Base-by-base conservation (phyloP, 1,140 invertebrate species). In the Hycleus cichorii region DNA sequence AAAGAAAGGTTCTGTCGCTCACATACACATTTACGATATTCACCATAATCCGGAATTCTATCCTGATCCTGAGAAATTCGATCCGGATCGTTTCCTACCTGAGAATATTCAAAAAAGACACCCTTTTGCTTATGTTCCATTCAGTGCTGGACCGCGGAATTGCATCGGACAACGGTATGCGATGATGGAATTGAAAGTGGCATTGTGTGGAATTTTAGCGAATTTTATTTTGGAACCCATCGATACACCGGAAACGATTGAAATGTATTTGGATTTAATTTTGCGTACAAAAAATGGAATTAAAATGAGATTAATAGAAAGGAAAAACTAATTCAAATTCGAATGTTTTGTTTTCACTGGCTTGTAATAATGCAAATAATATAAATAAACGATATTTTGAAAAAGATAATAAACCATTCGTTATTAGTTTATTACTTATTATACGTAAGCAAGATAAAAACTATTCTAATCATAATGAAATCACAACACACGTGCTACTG, bases 121-220 rank as follows among this genome's bases (percentile, higher is more conserved):
- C 69, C 75, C 68, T 5, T 81, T 72, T 59, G 66, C 76, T 3
- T 85, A 78, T 63, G 69, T 86, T 26, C 84, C 85, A 3, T 88
- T 87, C 64, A 83, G 81, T 43, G 82, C 81, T 45, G 83, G 83
- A 10, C 72, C 76, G 6, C 74, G 83, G 32, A 84, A 84, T 67
- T 85, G 83, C 54, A 83, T 85, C 43, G 85, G 86, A 40, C 85
- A 88, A 70, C 87, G 83, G 69, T 91, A 90, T 72, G 89, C 89
- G 4, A 77, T 87, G 70, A 68, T 88, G 59, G 88, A 91, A 74
- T 79, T 85, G 70, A 90, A 90, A 71, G 77, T 82, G 0, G 74
- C 86, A 3, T 71, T 90, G 47, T 82, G 84, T 0, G 75, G 77
- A 4, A 68, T 91, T 18, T 70, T 91, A 10, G 74, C 83, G 12